Base-by-base conservation (phyloP, 1,140 invertebrate species). In the Caenorhabditis briggsae region DNA sequence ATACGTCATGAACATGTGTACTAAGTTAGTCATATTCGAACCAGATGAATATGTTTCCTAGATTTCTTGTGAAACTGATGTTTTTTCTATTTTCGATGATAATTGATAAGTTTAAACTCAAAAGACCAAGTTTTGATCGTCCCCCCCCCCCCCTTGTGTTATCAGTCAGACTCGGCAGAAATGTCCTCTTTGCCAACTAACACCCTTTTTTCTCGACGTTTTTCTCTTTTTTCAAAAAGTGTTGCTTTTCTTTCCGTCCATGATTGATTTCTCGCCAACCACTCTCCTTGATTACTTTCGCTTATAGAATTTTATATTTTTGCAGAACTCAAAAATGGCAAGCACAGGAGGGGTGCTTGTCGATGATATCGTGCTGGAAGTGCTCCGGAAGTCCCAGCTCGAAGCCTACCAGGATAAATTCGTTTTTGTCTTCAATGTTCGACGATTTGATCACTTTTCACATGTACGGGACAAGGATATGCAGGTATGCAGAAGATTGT, bases 381-480 rank as follows among this genome's bases (percentile, higher is more conserved):
- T 78, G 23, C 46, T 78, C 2, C 43, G 46, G 20, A 78, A 78
- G 50, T 46, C 70, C 20, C 33, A 78, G n/a, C 46, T 78, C 12
- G 70, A 78, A 11, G n/a, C 2, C 23, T 78, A 46, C 23, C 23
- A 16, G 0, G 50, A 50, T 12, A 48, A 50, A 50, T 78, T 78
- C 23, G 70, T 78, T 0, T 78, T 78, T 23, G 7, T 50, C 8
- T 78, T 78, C 70, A 78, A 78, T 53, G 70, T 78, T 46, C 48
- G 70, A 78, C 25, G 70, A 7, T 78, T 78, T 23, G 70, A 78
- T 50, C 70, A 78, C 20, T 78, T 78, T 25, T 78, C 70, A 78
- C 70, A 78, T 78, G 70, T 78, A 25, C 70, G 70, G n/a, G 70
- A 78, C 14, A 78, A 78, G 50, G 70, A 78, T 50, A 78, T 78